These are phyloP conservation scores for Esox lucius DNA, from an alignment of 2,797 vertebrate genomes.

Conservation along the genomic window DNA sequence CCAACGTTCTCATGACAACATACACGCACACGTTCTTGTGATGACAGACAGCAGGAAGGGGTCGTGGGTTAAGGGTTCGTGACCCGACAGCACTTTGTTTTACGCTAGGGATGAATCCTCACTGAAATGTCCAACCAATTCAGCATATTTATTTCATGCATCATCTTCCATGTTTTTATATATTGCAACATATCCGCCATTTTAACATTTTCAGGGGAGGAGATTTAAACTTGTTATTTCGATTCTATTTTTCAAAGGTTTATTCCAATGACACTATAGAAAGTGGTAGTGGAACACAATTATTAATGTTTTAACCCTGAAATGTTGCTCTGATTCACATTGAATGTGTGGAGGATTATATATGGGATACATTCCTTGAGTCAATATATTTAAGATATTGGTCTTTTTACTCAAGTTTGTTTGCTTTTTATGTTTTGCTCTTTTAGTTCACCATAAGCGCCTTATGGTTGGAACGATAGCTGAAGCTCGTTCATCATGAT, in stretches of 20 bases:
- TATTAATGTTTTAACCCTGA: slow-evolving; percentile 60
- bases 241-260: slow-evolving; percentile 26
- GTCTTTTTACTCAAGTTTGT: slow-evolving; percentile 41
- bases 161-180: slow-evolving; percentile 10
- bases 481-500: slow-evolving; percentile 10
- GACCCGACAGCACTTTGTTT: slow-evolving; percentile 21
- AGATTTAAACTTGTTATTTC: slow-evolving; percentile 49
- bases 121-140: slow-evolving; percentile 16
- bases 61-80: background rate
- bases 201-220: slow-evolving; percentile 57
- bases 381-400: slow-evolving; percentile 44
- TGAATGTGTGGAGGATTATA: slow-evolving; percentile 68
- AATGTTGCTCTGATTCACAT: slow-evolving; percentile 71
- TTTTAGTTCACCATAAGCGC: slow-evolving; percentile 66
- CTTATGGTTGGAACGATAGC: slow-evolving; percentile 60
- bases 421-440: slow-evolving; percentile 32
- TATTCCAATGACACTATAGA: slow-evolving; percentile 36
- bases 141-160: slow-evolving; percentile 23
- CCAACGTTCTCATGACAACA: background rate
- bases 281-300: slow-evolving; percentile 17
- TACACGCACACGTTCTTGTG: background rate
- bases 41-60: background rate
- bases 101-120: slow-evolving; percentile 20
- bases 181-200: slow-evolving; percentile 33
- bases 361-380: slow-evolving; percentile 60